Conservation (phyloP, 37 sponge, comb jelly and placozoan species). For the Cladorhizidae sp. region DNA sequence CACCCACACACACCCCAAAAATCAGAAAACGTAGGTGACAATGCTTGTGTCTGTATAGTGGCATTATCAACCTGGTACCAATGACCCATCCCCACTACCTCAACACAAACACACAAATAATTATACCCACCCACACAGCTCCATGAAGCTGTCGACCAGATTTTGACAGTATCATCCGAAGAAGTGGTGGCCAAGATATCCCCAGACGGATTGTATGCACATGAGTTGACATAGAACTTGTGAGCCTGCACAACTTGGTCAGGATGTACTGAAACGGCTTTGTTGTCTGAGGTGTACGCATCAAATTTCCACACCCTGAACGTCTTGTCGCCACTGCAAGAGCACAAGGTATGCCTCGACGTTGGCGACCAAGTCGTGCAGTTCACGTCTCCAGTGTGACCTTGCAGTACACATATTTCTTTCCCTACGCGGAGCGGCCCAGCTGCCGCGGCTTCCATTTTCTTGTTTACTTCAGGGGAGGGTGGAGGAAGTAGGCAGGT, state of each 20-base stretch:
- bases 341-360: slow-evolving; percentile 11
- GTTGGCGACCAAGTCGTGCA: slow-evolving; percentile 61
- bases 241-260: slow-evolving; percentile 43
- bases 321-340: slow-evolving; percentile 62
- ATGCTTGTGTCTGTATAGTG: too few species aligned
- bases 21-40: too few species aligned
- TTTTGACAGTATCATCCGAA: slow-evolving; percentile 50
- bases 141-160: slow-evolving; percentile 67
- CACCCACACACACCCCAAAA: too few species aligned
- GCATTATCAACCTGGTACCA: too few species aligned
- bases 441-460: too few species aligned
- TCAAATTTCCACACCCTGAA: slow-evolving; percentile 48
- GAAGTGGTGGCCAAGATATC: slow-evolving; percentile 65
- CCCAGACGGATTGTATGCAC: slow-evolving; percentile 57
- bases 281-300: background rate
- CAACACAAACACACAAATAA: background rate
- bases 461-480: too few species aligned
- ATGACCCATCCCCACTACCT: background rate
- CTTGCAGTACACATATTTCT: background rate
- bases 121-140: slow-evolving; percentile 26
- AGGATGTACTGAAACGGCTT: background rate
- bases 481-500: too few species aligned
- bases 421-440: too few species aligned
- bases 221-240: slow-evolving; percentile 60
- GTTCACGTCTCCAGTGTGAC: slow-evolving; percentile 74